Evolutionary conservation across 2,797 vertebrate species (phyloP), one percentile per base, ranked within the genome.

Genomic region (Vireo griseus): DNA sequence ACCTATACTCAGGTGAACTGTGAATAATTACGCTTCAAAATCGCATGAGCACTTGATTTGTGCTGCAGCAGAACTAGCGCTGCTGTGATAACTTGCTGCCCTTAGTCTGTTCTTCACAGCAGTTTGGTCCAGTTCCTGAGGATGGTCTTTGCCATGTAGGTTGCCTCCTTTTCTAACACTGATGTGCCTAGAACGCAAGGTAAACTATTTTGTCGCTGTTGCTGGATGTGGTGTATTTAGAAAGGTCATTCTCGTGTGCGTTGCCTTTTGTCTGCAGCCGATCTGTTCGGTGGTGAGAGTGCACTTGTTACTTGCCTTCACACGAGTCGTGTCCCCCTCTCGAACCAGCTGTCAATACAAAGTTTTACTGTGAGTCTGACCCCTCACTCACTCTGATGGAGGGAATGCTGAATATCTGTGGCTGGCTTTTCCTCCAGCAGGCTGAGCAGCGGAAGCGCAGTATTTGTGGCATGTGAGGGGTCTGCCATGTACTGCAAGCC

Each of bases 1-100:
- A 72, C 88, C 84, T 87, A 58, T 37, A 20, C 66, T 91, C 59
- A 57, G 84, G 80, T 92, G 88, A 93, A 86, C 91, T 92, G 87
- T 90, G 88, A 86, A 76, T 89, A 92, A 94, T 77, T 25, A 13
- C 13, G 48, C 44, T 81, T 87, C 65, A 29, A 13, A 95, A 72
- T 78, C 20, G 17, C 51, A n/a, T 31, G 59, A 71, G 67, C 48
- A 5, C 71, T 88, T 65, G 54, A 35, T 66, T 91, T 88, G 13
- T 86, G 85, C 68, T 88, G 86, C 69, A 52, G 82, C 68, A 73
- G 66, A 82, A 50, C 50, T 31, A 20, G 18, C 3, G 1, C 22
- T 69, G 75, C 73, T 19, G 77, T 12, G 51, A 35, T 61, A 68
- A 83, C 50, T 50, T 37, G 16, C 42, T 84, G 42, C 50, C 37